Evolutionary conservation across 2,113 vertebrate species (phyloP), one percentile per base, ranked within the genome.

Genomic region (Corythornis madagascariensis): DNA sequence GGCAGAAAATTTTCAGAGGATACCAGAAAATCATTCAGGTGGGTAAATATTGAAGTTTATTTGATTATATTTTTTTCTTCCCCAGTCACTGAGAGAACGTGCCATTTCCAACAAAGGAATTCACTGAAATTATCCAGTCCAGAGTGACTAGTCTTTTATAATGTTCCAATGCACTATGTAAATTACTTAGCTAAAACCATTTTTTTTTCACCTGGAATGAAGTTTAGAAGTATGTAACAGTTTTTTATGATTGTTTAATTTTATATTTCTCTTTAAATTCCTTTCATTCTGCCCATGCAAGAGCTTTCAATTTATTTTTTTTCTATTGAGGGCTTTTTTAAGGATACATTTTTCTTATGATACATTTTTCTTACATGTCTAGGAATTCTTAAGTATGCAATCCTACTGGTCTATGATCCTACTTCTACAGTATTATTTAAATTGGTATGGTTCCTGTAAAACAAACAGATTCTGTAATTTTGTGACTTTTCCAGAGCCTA

Each of bases 41-140:
- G 78, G 22, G 42, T 76, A 91, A 94, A 90, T 84, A 84, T 29
- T 86, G 48, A 86, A 64, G 19, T n/a, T 94, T 69, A 13, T 65
- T 69, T 77, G 45, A 13, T 70, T 77, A 55, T 40, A 7, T 61
- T 61, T 57, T 56, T 43, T 80, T 47, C 53, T 13, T 6, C 8
- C 16, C 6, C 9, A 45, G 4, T 59, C 29, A 43, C 52, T 86
- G 29, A 53, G n/a, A 72, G 33, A 88, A 67, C 10, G 25, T 86
- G 65, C 22, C 16, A 53, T 78, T 84, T 52, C 2, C 7, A 77
- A 86, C 42, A 31, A 48, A 89, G 10, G 47, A 65, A 50, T 73
- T 67, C 33, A 82, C 25, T 86, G 42, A 66, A 79, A 75, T 79
- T 78, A 78, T 5, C n/a, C 38, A 72, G 15, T 61, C 48, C 29